These are phyloP conservation scores for Boleophthalmus pectinirostris DNA, from an alignment of 2,113 vertebrate genomes.

Conservation along the genomic window DNA sequence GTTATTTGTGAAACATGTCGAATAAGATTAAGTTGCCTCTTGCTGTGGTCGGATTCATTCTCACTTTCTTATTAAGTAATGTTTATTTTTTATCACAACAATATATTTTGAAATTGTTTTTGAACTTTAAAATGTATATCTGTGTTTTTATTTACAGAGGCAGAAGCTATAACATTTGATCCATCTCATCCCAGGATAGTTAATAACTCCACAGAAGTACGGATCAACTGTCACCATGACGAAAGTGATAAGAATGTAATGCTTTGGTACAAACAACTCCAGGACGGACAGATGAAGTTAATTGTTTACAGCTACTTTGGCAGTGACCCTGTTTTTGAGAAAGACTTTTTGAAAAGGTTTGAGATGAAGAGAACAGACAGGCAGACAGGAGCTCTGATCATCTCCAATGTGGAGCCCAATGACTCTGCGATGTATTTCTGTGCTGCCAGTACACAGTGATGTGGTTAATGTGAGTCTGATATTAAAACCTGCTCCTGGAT, in stretches of 20 bases:
- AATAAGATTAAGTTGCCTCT: constrained; percentile 13
- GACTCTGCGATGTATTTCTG: constrained; percentile 72
- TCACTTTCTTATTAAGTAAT: constrained; percentile 43
- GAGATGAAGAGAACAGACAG: constrained; percentile 5
- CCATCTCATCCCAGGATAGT: constrained; percentile 18
- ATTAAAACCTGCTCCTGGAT: constrained; percentile 44
- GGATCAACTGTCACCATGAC: constrained; percentile 50
- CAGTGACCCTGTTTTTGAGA: not conserved
- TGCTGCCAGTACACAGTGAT: constrained; percentile 69
- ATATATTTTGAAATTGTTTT: not conserved
- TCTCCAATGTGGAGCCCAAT: constrained; percentile 11
- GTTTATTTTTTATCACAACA: too few species aligned
- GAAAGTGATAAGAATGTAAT: not conserved
- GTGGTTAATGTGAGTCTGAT: constrained; percentile 25
- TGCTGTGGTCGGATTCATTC: constrained; percentile 18
- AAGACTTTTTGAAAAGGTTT: constrained; percentile 29
- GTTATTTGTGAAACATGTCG: not conserved
- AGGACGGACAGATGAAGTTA: constrained; percentile 26
- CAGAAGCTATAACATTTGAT: constrained; percentile 30
- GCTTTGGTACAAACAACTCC: constrained; percentile 62
- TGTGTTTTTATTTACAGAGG: constrained; percentile 36
- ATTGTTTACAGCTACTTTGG: constrained; percentile 41
- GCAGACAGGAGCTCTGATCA: constrained; percentile 41
- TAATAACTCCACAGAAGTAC: not conserved
- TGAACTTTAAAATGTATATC: not conserved